Percentiles rank a stretch among this genome's conserved stretches.
These are phyloP conservation scores for honey bee (Apis mellifera) DNA, from an alignment of 1,140 invertebrate species.

Conservation along the genomic window DNA sequence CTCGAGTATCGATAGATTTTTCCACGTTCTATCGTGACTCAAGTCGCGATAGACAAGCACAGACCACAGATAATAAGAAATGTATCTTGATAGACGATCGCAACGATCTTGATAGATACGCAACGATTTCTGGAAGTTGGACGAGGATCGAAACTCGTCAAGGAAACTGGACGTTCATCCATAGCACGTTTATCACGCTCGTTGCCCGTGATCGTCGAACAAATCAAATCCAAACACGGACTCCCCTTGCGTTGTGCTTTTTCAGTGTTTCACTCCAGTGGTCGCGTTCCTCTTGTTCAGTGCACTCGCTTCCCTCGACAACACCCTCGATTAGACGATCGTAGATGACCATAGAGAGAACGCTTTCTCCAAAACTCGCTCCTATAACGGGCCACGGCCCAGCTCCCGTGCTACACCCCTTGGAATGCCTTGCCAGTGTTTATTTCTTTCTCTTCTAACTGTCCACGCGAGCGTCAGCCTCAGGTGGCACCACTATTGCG, in stretches of 20 bases:
- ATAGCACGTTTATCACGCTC: background rate
- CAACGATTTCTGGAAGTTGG: background rate
- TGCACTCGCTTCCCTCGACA: background rate
- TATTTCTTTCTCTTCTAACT: slow-evolving; percentile 60
- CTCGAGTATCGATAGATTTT: slow-evolving; percentile 32
- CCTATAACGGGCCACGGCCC: slow-evolving; percentile 13
- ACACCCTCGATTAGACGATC: slow-evolving; percentile 25
- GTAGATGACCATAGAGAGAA: slow-evolving; percentile 15
- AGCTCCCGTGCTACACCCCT: slow-evolving; percentile 21
- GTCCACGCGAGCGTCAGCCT: slow-evolving; percentile 36
- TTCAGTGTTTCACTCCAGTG: background rate
- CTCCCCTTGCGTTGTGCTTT: background rate
- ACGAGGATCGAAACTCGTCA: background rate
- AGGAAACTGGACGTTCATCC: background rate
- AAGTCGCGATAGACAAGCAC: slow-evolving; percentile 1
- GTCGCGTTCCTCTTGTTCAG: background rate
- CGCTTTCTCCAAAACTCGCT: slow-evolving; percentile 30
- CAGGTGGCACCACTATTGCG: slow-evolving; percentile 55
- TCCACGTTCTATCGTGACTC: background rate
- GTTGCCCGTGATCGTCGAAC: background rate
- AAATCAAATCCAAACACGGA: background rate
- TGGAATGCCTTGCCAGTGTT: slow-evolving; percentile 64
- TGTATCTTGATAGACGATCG: background rate
- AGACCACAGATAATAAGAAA: background rate
- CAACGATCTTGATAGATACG: no score